These are phyloP conservation scores for Poeciliopsis prolifica DNA, from an alignment of 2,113 vertebrate genomes.

Conservation along the genomic window DNA sequence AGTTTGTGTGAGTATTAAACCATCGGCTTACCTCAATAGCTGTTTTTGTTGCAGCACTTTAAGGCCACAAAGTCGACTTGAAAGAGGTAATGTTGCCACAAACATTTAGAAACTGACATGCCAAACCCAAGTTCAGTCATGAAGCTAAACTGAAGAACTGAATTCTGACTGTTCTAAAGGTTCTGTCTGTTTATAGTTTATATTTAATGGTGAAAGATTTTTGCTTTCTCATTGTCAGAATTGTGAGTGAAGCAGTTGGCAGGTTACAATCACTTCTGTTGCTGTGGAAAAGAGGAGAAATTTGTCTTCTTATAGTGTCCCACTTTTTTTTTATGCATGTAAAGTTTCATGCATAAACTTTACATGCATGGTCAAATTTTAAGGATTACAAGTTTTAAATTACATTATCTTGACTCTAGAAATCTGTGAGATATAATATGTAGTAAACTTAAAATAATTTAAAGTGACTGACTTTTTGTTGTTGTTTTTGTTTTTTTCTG, in stretches of 20 bases:
- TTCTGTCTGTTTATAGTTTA: neutral
- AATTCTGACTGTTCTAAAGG: neutral
- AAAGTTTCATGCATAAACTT: neutral
- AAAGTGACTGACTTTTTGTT: too few relatives aligned
- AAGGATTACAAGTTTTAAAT: constrained; percentile 1
- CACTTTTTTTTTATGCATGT: neutral
- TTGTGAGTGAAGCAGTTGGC: too few relatives aligned
- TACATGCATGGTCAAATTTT: too few relatives aligned
- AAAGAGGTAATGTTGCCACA: neutral
- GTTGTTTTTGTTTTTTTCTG: too few relatives aligned
- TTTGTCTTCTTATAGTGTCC: neutral
- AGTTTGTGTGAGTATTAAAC: neutral
- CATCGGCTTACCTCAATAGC: neutral
- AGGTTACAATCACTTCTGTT: too few relatives aligned
- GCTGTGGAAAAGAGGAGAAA: too few relatives aligned
- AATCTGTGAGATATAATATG: too few relatives aligned
- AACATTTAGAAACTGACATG: neutral
- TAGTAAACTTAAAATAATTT: too few relatives aligned
- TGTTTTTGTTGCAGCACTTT: neutral
- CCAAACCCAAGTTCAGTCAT: too few relatives aligned
- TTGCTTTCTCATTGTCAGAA: too few relatives aligned
- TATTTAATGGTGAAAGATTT: neutral
- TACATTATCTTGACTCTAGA: neutral
- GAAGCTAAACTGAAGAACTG: too few relatives aligned
- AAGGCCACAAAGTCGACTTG: neutral